Evolutionary conservation across 1,140 invertebrate genomes (phyloP).

Genomic region (Conopomorpha cramerella): DNA sequence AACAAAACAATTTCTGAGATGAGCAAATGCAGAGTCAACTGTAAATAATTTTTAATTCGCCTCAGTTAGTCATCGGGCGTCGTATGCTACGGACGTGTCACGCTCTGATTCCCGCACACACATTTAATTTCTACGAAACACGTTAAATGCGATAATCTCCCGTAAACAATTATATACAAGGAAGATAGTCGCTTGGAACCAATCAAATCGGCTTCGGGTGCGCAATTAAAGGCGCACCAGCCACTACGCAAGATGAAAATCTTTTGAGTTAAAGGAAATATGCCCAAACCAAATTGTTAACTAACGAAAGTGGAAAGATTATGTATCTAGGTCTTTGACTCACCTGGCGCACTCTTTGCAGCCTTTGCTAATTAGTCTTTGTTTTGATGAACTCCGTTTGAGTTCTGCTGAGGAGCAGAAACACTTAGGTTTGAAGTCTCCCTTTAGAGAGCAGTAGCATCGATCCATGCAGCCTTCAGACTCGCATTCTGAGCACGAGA

Average conservation of each 20-base stretch:
- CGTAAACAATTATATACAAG: conserved; percentile 31
- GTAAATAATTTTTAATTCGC: conserved; percentile 39
- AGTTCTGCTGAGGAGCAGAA: conserved; percentile 29
- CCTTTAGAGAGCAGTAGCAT: conserved; percentile 69
- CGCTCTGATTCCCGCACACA: conserved; percentile 35
- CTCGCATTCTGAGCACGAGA: conserved; percentile 86
- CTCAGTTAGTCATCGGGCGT: conserved; percentile 35
- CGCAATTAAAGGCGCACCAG: conserved; percentile 35
- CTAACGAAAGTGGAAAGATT: conserved; percentile 30
- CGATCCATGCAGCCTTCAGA: conserved; percentile 79
- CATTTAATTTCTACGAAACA: conserved; percentile 41
- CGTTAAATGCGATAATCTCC: conserved; percentile 19
- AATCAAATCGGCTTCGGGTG: conserved; percentile 13
- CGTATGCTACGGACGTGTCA: conserved; percentile 24
- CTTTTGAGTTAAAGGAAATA: conserved; percentile 31
- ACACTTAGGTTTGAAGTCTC: conserved; percentile 33
- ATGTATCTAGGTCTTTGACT: conserved; percentile 12
- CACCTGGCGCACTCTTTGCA: conserved; percentile 49
- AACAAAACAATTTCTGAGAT: conserved; percentile 17
- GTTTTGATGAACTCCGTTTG: conserved; percentile 25
- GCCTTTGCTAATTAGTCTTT: conserved; percentile 22
- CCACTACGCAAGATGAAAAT: conserved; percentile 18
- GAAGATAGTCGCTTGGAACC: conserved; percentile 20
- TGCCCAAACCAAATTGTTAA: conserved; percentile 18
- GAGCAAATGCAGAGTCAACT: conserved; percentile 26